Conservation (phyloP, 2,888 invertebrate species). For the Antitype chi region DNA sequence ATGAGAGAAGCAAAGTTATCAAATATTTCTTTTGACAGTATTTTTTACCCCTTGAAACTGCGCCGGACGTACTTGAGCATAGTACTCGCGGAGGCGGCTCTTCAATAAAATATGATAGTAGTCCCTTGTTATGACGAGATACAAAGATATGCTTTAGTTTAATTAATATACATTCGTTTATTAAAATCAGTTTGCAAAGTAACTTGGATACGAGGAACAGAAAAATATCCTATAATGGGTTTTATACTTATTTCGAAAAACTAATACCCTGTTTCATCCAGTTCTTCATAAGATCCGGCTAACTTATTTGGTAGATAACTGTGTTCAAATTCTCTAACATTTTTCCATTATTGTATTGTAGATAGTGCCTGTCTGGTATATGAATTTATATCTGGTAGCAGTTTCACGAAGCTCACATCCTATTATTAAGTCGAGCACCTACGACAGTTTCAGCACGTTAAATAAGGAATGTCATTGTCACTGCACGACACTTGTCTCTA, state of each 20-base stretch:
- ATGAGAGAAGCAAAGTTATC: background rate
- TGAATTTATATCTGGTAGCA: background rate
- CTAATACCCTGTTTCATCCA: background rate
- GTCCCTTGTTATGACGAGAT: background rate
- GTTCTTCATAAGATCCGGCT: background rate
- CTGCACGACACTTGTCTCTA: slow-evolving; percentile 29
- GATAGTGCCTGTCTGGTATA: background rate
- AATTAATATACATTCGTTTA: background rate
- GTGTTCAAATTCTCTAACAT: too few relatives aligned
- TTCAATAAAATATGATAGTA: slow-evolving; percentile 21
- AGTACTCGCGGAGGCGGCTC: background rate
- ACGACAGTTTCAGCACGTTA: slow-evolving; percentile 20
- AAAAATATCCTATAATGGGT: background rate
- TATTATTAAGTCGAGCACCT: slow-evolving; percentile 22
- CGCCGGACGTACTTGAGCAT: slow-evolving; percentile 6
- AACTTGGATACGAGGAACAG: background rate
- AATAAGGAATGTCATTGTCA: slow-evolving; percentile 36
- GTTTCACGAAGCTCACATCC: slow-evolving; percentile 1
- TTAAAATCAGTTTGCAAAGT: background rate
- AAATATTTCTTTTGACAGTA: slow-evolving; percentile 12
- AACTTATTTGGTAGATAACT: background rate
- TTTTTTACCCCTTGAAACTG: slow-evolving; percentile 20
- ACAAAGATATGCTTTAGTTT: background rate
- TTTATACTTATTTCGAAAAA: background rate
- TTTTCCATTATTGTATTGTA: too few relatives aligned